Evolutionary conservation across 2,113 vertebrate species (phyloP).

Genomic region (Phocoena sinus): DNA sequence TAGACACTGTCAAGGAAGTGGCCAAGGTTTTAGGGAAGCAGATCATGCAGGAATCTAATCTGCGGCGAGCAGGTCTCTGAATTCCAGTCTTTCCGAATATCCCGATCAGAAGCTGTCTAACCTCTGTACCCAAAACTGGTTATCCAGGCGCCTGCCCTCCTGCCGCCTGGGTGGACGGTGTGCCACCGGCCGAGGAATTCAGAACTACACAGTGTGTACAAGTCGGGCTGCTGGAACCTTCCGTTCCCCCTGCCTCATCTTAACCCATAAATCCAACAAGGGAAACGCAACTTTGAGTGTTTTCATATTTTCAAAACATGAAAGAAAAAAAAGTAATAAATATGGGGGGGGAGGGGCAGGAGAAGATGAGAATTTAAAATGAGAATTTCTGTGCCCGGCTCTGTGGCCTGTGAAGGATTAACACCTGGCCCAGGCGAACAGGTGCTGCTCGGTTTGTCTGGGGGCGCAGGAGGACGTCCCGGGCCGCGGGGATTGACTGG

Average conservation of each 20-base stretch:
- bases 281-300: neutral
- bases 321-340: neutral
- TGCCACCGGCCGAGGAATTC: neutral
- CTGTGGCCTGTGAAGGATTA: neutral
- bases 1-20: neutral
- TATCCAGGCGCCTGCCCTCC: neutral
- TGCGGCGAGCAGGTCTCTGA: neutral
- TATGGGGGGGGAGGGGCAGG: neutral
- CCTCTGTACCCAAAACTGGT: neutral
- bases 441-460: neutral
- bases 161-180: too few relatives aligned
- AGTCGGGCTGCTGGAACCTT: neutral
- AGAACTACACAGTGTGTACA: neutral
- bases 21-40: neutral
- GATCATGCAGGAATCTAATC: rapidly evolving
- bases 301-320: neutral
- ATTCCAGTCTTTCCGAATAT: too few relatives aligned
- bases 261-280: neutral
- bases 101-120: neutral
- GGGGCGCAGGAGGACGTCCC: neutral
- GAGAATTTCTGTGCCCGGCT: neutral
- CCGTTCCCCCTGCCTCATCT: neutral
- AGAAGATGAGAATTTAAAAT: neutral
- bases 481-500: neutral
- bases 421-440: neutral